Conservation (phyloP, 2,888 invertebrate species). For the Netelia inedita region DNA sequence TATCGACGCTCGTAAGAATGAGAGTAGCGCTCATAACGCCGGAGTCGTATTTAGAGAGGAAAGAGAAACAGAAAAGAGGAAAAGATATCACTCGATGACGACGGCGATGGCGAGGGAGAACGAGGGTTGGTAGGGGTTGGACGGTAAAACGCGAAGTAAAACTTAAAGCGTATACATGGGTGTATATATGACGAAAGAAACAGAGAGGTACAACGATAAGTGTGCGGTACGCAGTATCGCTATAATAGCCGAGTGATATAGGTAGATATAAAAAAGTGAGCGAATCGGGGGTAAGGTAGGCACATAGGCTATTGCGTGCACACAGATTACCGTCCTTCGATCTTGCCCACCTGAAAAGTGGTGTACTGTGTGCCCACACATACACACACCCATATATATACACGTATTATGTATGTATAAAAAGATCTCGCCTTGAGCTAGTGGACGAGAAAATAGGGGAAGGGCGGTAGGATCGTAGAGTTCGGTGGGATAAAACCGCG, state of each 20-base stretch:
- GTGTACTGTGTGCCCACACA: not conserved
- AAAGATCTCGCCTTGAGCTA: conserved; percentile 58
- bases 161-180: conserved; percentile 26
- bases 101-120: conserved; percentile 2
- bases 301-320: conserved; percentile 57
- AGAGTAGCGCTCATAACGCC: conserved; percentile 50
- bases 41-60: conserved; percentile 51
- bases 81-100: conserved; percentile 55
- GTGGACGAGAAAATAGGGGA: conserved; percentile 41
- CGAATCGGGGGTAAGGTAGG: conserved; percentile 1
- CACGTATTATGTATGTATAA: conserved; percentile 10
- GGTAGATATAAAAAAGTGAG: conserved; percentile 19
- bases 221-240: conserved; percentile 24
- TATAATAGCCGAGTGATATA: conserved; percentile 36
- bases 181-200: conserved; percentile 28
- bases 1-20: conserved; percentile 42
- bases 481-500: conserved; percentile 75
- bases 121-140: too few relatives aligned
- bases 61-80: not conserved
- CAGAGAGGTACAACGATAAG: conserved; percentile 39
- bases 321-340: conserved; percentile 50
- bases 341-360: conserved; percentile 52
- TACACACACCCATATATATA: not conserved
- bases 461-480: conserved; percentile 68
- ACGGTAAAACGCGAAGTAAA: conserved; percentile 50